phyloP scores from a whole-genome alignment of 2,113 vertebrate species.

The Ploceus nigricollis region DNA sequence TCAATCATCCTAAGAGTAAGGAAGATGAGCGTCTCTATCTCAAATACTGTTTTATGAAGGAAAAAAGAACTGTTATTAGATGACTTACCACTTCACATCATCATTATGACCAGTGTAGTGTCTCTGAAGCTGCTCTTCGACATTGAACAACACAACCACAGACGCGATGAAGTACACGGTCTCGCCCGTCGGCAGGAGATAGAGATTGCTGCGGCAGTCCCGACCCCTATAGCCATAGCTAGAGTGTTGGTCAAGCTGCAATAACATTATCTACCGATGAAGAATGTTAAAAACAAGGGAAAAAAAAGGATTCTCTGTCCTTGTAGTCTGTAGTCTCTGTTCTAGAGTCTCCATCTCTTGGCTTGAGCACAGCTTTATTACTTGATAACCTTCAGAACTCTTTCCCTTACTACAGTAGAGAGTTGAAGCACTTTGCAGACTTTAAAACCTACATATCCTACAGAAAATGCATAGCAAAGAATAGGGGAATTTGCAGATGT shows the following conservation, averaged over 20 bases:
- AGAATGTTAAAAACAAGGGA: background rate
- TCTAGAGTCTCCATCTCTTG: background rate
- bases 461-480: background rate
- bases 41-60: background rate
- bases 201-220: constrained; percentile 96
- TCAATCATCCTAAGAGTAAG: background rate
- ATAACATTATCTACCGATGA: background rate
- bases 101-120: constrained; percentile 95
- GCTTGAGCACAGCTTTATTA: background rate
- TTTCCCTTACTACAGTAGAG: background rate
- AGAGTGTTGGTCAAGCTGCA: constrained; percentile 71
- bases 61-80: background rate
- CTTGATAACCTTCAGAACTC: background rate
- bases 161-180: constrained; percentile 97
- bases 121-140: constrained; percentile 92
- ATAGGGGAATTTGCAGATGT: background rate
- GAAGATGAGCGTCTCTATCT: background rate
- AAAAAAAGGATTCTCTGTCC: background rate
- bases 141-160: constrained; percentile 93
- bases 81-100: constrained; percentile 94
- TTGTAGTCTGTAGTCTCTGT: background rate
- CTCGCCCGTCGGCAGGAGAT: constrained; percentile 95
- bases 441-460: background rate
- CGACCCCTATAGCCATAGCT: constrained; percentile 96
- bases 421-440: background rate